Percentiles rank a stretch among this genome's conserved stretches.
Evolutionary conservation across 2,113 vertebrate genomes (phyloP).

Genomic region (Pseudopipra pipra): DNA sequence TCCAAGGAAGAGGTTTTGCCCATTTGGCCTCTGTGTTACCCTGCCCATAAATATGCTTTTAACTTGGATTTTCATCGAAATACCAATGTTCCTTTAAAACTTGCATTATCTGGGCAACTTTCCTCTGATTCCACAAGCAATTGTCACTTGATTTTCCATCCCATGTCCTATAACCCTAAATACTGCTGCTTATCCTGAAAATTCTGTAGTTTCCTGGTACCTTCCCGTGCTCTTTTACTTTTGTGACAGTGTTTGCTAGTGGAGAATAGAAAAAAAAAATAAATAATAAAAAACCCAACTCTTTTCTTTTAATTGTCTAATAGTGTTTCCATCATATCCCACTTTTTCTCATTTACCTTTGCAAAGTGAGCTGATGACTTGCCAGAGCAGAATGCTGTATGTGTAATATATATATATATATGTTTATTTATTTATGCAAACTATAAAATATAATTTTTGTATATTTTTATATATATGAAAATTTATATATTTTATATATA

Average conservation of each 20-base stretch:
- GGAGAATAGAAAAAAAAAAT: neutral
- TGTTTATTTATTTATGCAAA: neutral
- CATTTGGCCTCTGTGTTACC: neutral
- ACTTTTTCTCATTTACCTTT: neutral
- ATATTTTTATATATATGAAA: neutral
- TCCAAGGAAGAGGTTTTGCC: neutral
- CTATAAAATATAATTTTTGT: neutral
- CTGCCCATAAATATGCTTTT: neutral
- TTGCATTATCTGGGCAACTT: neutral
- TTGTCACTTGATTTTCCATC: neutral
- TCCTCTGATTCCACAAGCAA: neutral
- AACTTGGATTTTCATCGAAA: neutral
- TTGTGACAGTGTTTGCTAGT: neutral
- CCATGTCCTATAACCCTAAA: accelerated
- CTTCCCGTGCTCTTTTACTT: neutral
- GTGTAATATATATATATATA: neutral
- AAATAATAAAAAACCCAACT: accelerated
- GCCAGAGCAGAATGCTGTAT: neutral
- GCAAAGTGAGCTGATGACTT: neutral
- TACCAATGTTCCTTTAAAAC: neutral
- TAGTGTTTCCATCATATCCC: neutral
- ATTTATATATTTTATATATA: neutral
- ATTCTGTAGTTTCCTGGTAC: neutral
- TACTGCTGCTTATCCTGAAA: neutral
- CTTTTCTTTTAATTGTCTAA: neutral